Evolutionary conservation across 2,797 vertebrate genomes (phyloP).

Genomic region (Sebastolobus altivelis): DNA sequence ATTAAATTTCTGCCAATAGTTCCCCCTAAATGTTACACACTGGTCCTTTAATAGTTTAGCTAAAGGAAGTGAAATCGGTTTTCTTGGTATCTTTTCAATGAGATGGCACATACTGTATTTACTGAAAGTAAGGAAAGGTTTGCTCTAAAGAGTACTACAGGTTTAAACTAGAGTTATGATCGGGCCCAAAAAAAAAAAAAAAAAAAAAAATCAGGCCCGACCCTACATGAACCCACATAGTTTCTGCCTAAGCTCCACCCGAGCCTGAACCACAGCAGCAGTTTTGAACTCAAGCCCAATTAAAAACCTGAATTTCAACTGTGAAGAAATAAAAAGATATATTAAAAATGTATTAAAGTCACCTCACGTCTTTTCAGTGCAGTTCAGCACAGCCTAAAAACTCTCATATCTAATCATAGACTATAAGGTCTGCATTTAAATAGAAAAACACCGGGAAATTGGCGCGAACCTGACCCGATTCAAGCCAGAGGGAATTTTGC

Average conservation of each 20-base stretch:
- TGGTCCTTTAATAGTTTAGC: neutral
- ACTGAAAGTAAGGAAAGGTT: neutral
- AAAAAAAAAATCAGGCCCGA: too few relatives aligned
- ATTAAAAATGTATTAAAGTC: too few relatives aligned
- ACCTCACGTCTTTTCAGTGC: too few relatives aligned
- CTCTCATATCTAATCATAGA: neutral
- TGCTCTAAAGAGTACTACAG: neutral
- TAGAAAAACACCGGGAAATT: too few relatives aligned
- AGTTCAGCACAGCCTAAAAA: neutral
- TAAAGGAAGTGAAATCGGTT: neutral
- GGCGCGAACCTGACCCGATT: too few relatives aligned
- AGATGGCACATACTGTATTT: neutral
- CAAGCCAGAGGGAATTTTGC: too few relatives aligned
- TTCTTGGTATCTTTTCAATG: neutral
- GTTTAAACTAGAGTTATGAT: neutral
- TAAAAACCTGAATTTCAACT: neutral
- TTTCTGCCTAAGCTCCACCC: neutral
- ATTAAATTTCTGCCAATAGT: too few relatives aligned
- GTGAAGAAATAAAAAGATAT: neutral
- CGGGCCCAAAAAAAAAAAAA: neutral
- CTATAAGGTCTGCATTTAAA: neutral
- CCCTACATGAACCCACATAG: neutral
- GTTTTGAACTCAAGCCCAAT: neutral
- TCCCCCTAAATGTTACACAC: too few relatives aligned
- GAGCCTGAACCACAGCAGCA: neutral